Evolutionary conservation across 2,797 vertebrate species (phyloP).

Genomic region (Phoeniculus purpureus): DNA sequence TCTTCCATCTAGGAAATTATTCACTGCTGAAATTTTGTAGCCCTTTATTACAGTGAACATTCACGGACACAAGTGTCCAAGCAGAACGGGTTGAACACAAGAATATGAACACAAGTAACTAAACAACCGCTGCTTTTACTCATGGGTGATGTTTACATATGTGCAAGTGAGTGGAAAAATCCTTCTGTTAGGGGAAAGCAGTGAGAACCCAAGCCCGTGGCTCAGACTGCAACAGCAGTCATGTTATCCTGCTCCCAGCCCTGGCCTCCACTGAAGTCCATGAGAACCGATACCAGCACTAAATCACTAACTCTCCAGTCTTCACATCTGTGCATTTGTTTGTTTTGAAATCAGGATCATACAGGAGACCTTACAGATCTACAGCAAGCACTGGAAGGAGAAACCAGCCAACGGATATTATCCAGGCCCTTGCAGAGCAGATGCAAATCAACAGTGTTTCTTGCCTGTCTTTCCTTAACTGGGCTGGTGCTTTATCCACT

Average conservation of each 20-base stretch:
- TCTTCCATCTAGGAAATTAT: background rate
- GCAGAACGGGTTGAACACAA: background rate
- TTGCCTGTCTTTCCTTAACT: background rate
- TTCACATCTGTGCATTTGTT: background rate
- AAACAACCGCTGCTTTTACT: slow-evolving; percentile 48
- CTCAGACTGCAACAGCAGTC: background rate
- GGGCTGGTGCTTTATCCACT: slow-evolving; percentile 10
- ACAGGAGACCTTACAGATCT: background rate
- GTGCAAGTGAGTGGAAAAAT: slow-evolving; percentile 41
- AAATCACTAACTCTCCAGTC: background rate
- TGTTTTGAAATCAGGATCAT: background rate
- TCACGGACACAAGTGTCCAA: background rate
- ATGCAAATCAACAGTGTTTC: background rate
- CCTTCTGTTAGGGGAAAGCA: background rate
- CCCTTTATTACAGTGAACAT: background rate
- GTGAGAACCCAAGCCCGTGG: background rate
- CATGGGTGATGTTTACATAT: background rate
- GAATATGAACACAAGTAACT: background rate
- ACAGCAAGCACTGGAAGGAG: background rate
- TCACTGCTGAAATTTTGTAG: background rate
- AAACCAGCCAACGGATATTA: background rate
- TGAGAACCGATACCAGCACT: background rate
- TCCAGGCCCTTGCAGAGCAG: background rate
- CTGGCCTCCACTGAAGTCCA: background rate
- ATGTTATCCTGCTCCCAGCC: background rate